Evolutionary conservation across 2,888 invertebrate species (phyloP), one percentile per base, ranked within the genome.

Genomic region (Rhagonycha lutea): DNA sequence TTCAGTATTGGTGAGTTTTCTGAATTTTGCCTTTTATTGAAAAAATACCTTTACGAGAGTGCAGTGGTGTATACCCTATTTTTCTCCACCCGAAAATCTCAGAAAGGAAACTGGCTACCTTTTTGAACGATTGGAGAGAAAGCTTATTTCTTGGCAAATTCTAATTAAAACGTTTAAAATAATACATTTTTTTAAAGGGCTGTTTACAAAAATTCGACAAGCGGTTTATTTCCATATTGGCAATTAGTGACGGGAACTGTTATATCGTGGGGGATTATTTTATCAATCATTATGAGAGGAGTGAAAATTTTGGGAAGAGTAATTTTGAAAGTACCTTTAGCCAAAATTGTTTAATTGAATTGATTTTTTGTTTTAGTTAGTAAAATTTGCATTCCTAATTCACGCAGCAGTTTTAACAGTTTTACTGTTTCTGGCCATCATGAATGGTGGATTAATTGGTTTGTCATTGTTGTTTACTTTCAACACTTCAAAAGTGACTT

Each of bases 191-290:
- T 8, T 24, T 24, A 7, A 12, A 80, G 80, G 79, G 65, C 76
- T 24, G 72, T 65, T 18, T 80, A 74, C 60, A 74, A 74, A 65
- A 69, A 71, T 11, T 67, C 10, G 67, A 62, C 12, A 69, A 32
- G 8, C n/a, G 23, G 24, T 7, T 14, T 69, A 9, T 81, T 80
- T 75, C 79, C 82, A 4, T 74, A 79, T 60, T 79, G 76, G 74
- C 78, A 80, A 60, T 68, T 79, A n/a, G 61, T 80, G 14, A 76
- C 80, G 26, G 76, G 78, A 12, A 70, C 72, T 26, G 76, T 79
- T n/a, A 74, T 80, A 8, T 79, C 80, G 0, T 82, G 82, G 81
- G 29, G 75, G 26, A 65, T 81, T 1, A 78, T 80, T 29, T 71
- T 76, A 9, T 14, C 68, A 7, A 70, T 80, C 10, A 65, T 76